A percentile compares a stretch with the other conserved stretches of the same genome.
Conservation (phyloP, 2,888 invertebrate species). For the Mystacides longicornis region DNA sequence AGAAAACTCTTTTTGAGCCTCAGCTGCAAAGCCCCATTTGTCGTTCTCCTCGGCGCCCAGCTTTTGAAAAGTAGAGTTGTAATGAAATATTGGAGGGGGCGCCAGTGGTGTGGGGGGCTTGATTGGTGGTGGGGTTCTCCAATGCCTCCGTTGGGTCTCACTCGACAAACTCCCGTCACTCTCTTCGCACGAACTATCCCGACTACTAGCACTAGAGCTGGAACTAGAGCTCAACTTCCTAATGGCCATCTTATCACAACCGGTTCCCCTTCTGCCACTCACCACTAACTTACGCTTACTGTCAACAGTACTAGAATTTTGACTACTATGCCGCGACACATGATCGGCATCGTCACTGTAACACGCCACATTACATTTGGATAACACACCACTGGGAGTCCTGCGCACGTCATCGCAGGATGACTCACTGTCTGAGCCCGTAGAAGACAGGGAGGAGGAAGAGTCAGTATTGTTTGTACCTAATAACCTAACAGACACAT, state of each 20-base stretch:
- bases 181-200: slow-evolving; percentile 21
- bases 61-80: slow-evolving; percentile 37
- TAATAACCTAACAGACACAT: slow-evolving; percentile 20
- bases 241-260: slow-evolving; percentile 7
- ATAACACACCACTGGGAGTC: slow-evolving; percentile 4
- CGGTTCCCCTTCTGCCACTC: slow-evolving; percentile 1
- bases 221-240: slow-evolving; percentile 13
- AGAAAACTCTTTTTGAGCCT: slow-evolving; percentile 47
- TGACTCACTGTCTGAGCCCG: slow-evolving; percentile 22
- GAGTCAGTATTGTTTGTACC: slow-evolving; percentile 17
- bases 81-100: slow-evolving; percentile 23
- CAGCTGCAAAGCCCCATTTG: slow-evolving; percentile 55
- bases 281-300: slow-evolving; percentile 4
- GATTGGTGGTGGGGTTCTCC: slow-evolving; percentile 25
- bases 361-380: not conserved
- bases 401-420: not conserved
- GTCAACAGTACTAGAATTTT: not conserved
- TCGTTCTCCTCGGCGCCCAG: slow-evolving; percentile 35
- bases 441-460: slow-evolving; percentile 19
- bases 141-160: slow-evolving; percentile 28
- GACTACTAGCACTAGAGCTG: slow-evolving; percentile 15
- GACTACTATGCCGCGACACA: too few species aligned
- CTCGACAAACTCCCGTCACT: slow-evolving; percentile 25
- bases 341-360: not conserved
- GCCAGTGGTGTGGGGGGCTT: slow-evolving; percentile 21